Conservation (phyloP, 1,140 invertebrate genomes). For the Drosophila ironensis region DNA sequence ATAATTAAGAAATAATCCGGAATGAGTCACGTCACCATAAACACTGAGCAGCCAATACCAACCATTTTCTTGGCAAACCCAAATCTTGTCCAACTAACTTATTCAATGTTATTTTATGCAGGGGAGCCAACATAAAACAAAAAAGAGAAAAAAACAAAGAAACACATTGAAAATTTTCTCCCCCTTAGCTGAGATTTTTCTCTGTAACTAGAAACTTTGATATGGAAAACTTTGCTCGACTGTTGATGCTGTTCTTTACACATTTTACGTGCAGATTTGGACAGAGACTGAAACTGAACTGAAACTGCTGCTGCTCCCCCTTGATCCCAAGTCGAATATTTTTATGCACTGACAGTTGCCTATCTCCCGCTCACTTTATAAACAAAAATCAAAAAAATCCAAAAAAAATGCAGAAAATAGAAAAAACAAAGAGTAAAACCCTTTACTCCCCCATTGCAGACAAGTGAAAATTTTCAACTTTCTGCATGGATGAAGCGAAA, state of each 20-base stretch:
- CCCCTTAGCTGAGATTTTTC: too few species aligned
- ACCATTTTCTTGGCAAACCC: not conserved
- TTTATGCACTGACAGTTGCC: conserved; percentile 12
- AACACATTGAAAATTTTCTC: conserved; percentile 2
- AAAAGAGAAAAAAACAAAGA: not conserved
- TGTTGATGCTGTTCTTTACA: conserved; percentile 19
- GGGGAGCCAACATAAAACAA: not conserved
- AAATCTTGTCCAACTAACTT: conserved; percentile 29
- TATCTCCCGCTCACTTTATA: not conserved
- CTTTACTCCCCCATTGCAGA: not conserved
- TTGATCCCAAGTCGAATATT: not conserved
- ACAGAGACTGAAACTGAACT: not conserved
- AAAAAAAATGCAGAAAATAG: not conserved
- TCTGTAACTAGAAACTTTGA: not conserved
- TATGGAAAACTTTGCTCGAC: conserved; percentile 13
- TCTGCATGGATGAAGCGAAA: conserved; percentile 13
- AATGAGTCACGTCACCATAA: not conserved
- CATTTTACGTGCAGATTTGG: conserved; percentile 26
- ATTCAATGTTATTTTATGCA: conserved; percentile 18
- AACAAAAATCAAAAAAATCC: not conserved
- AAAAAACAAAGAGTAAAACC: not conserved
- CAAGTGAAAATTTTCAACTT: conserved; percentile 16
- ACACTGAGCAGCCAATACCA: not conserved
- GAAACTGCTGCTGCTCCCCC: too few species aligned
- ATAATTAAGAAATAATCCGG: too few species aligned